Conservation (phyloP, 2,113 vertebrate species). For the Rhinopomastus cyanomelas region DNA sequence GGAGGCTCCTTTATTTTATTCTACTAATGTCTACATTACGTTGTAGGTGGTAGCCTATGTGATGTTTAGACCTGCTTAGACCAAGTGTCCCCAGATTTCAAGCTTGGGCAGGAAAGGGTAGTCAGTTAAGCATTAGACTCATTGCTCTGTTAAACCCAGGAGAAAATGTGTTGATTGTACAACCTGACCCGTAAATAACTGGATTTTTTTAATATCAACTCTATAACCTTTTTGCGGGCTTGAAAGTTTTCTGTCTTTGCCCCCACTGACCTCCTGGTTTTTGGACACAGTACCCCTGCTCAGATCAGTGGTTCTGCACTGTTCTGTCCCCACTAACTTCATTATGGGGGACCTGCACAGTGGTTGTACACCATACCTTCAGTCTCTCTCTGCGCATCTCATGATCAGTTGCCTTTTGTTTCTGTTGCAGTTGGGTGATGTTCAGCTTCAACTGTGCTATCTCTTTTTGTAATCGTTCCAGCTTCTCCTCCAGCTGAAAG, state of each 20-base stretch:
- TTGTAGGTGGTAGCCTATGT: background rate
- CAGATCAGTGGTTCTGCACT: background rate
- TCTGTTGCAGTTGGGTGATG: conserved; percentile 81
- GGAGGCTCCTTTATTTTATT: background rate
- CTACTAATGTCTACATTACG: background rate
- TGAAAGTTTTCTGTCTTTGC: background rate
- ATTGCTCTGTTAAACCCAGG: background rate
- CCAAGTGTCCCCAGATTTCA: background rate
- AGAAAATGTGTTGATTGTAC: background rate
- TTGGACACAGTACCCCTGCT: background rate
- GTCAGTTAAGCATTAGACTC: background rate
- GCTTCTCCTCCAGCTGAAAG: conserved; percentile 84
- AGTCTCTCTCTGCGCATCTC: conserved; percentile 83
- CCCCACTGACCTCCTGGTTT: background rate
- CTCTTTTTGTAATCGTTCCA: conserved; percentile 79
- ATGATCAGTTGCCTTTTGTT: conserved; percentile 76
- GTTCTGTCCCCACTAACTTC: background rate
- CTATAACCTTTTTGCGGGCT: background rate
- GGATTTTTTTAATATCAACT: background rate
- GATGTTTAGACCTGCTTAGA: background rate
- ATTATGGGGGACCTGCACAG: background rate
- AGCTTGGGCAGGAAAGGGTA: background rate
- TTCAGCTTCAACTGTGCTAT: conserved; percentile 83
- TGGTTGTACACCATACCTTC: conserved; percentile 72
- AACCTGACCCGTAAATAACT: background rate